A percentile compares a stretch with the other conserved stretches of the same genome.
phyloP scores from a whole-genome alignment of 2,888 invertebrate genomes.

The Flabesymbios commensalis region DNA sequence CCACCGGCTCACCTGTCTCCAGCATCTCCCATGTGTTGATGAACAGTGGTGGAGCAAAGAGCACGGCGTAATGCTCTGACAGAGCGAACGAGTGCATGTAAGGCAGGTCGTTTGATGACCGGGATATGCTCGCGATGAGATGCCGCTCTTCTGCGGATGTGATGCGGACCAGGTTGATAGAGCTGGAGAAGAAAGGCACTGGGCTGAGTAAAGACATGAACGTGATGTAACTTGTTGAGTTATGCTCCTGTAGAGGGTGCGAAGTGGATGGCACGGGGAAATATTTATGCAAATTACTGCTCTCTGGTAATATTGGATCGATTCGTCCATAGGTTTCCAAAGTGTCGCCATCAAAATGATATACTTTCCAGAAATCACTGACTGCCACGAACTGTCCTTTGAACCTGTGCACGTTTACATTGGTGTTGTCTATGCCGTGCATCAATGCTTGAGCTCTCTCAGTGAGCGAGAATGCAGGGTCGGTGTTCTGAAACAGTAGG shows the following conservation, averaged over 20 bases:
- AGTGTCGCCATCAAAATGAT: constrained; percentile 37
- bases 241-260: constrained; percentile 51
- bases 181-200: constrained; percentile 38
- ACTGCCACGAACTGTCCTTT: constrained; percentile 40
- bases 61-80: constrained; percentile 45
- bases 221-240: constrained; percentile 42
- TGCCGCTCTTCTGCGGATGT: constrained; percentile 40
- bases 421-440: constrained; percentile 54
- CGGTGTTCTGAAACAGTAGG: constrained; percentile 46
- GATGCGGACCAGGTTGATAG: constrained; percentile 44
- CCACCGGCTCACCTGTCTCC: constrained; percentile 41
- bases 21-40: constrained; percentile 46
- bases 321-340: constrained; percentile 34
- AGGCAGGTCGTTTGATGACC: constrained; percentile 42
- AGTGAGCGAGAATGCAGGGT: constrained; percentile 42
- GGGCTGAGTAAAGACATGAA: constrained; percentile 46
- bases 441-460: constrained; percentile 42
- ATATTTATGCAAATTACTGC: constrained; percentile 27
- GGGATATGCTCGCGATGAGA: constrained; percentile 42
- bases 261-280: constrained; percentile 51
- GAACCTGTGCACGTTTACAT: constrained; percentile 44
- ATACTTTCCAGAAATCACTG: constrained; percentile 54
- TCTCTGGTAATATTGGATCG: constrained; percentile 6
- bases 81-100: constrained; percentile 57
- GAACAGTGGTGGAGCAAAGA: constrained; percentile 50